Percentiles rank a stretch among this genome's conserved stretches.
Evolutionary conservation across 1,140 invertebrate genomes (phyloP).

Genomic region (Micrasema minimum): DNA sequence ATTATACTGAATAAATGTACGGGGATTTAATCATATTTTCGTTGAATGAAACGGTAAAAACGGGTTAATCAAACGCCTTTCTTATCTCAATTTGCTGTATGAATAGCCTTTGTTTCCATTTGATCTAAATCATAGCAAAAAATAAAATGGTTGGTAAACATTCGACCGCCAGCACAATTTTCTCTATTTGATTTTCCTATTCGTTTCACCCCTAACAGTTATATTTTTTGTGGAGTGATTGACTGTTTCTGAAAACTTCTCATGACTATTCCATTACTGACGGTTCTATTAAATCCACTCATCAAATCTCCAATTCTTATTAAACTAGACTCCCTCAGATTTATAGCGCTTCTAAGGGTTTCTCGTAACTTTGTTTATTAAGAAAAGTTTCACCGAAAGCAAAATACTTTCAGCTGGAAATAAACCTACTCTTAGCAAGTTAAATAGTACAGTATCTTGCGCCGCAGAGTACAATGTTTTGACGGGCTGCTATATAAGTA

Average conservation of each 20-base stretch:
- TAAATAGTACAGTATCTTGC: too few relatives aligned
- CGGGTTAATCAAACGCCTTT: too few relatives aligned
- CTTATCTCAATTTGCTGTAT: too few relatives aligned
- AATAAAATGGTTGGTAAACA: neutral
- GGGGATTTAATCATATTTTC: too few relatives aligned
- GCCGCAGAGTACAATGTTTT: too few relatives aligned
- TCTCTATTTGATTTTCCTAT: constrained; percentile 20
- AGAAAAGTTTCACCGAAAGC: constrained; percentile 29
- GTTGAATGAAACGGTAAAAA: too few relatives aligned
- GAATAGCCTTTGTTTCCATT: too few relatives aligned
- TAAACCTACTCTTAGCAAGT: too few relatives aligned
- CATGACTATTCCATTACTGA: constrained; percentile 4
- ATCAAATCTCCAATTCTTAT: constrained; percentile 35
- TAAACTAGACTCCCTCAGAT: neutral
- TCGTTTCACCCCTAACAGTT: constrained; percentile 4
- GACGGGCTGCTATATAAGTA: too few relatives aligned
- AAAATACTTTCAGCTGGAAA: too few relatives aligned
- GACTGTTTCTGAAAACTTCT: constrained; percentile 15
- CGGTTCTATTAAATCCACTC: constrained; percentile 30
- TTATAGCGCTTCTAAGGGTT: constrained; percentile 26
- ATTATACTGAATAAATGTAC: too few relatives aligned
- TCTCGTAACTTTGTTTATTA: constrained; percentile 36
- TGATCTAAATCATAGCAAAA: neutral
- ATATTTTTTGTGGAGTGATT: constrained; percentile 17
- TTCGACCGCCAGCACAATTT: neutral